phyloP scores from a whole-genome alignment of 2,797 vertebrate genomes.

The Hozukius guyotensis region DNA sequence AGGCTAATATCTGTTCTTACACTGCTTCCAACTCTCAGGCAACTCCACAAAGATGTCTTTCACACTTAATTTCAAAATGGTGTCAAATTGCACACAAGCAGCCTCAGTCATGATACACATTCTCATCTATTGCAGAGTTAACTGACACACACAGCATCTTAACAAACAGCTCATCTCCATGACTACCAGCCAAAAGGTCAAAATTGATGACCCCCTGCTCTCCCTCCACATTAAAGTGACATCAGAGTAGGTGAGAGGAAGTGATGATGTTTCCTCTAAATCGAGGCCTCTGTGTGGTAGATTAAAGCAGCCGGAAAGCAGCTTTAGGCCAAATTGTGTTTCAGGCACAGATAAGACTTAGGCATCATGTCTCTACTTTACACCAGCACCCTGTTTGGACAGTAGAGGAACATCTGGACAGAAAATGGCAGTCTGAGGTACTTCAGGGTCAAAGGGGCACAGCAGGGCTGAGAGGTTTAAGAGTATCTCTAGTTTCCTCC shows the following conservation, averaged over 20 bases:
- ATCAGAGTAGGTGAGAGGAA: constrained; percentile 64
- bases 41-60: constrained; percentile 29
- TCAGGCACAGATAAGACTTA: constrained; percentile 78
- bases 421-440: constrained; percentile 75
- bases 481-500: constrained; percentile 29
- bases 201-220: constrained; percentile 20
- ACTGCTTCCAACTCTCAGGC: constrained; percentile 20
- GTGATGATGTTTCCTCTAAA: constrained; percentile 48
- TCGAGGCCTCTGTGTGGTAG: constrained; percentile 64
- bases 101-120: constrained; percentile 31
- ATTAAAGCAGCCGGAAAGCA: constrained; percentile 49
- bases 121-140: constrained; percentile 30
- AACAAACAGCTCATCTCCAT: constrained; percentile 27
- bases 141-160: constrained; percentile 33
- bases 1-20: constrained; percentile 34
- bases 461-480: constrained; percentile 35
- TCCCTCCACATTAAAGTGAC: constrained; percentile 57
- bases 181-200: constrained; percentile 19
- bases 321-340: constrained; percentile 72
- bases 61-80: constrained; percentile 15
- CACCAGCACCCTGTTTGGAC: constrained; percentile 53
- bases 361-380: constrained; percentile 68
- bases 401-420: constrained; percentile 53
- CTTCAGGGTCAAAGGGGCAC: constrained; percentile 45
- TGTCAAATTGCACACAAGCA: constrained; percentile 37